A percentile compares a stretch with the other conserved stretches of the same genome.
phyloP scores from a whole-genome alignment of 64 coral and sea anemone species.

The Cladopsammia gracilis region DNA sequence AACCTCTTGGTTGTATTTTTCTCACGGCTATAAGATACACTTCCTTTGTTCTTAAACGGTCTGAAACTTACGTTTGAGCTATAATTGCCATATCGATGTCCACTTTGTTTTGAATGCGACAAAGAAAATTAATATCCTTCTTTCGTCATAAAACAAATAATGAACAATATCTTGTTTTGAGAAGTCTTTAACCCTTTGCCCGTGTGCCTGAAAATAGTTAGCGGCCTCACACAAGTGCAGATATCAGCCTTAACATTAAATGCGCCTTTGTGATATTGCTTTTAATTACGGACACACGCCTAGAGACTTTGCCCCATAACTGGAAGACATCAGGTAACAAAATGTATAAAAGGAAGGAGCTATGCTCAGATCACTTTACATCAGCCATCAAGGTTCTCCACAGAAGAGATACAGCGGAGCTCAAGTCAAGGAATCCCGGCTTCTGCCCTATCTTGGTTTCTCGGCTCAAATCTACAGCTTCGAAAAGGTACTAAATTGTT shows the following conservation, averaged over 20 bases:
- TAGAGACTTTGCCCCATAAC: background rate
- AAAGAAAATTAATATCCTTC: slow-evolving; percentile 2
- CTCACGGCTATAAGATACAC: no score
- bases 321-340: no score
- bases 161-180: background rate
- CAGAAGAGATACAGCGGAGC: background rate
- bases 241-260: background rate
- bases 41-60: no score
- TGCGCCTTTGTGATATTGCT: background rate
- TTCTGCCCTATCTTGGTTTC: background rate
- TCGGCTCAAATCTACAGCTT: background rate
- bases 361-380: background rate
- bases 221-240: background rate
- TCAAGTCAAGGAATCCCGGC: background rate
- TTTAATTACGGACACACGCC: background rate
- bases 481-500: no score
- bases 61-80: background rate
- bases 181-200: no score
- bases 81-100: background rate
- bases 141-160: slow-evolving; percentile 25
- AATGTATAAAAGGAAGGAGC: background rate
- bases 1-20: no score
- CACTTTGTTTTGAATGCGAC: background rate
- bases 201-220: background rate
- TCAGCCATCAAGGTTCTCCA: background rate